These are phyloP conservation scores for Bombus haemorrhoidalis DNA, from an alignment of 1,140 invertebrate genomes.

Conservation along the genomic window DNA sequence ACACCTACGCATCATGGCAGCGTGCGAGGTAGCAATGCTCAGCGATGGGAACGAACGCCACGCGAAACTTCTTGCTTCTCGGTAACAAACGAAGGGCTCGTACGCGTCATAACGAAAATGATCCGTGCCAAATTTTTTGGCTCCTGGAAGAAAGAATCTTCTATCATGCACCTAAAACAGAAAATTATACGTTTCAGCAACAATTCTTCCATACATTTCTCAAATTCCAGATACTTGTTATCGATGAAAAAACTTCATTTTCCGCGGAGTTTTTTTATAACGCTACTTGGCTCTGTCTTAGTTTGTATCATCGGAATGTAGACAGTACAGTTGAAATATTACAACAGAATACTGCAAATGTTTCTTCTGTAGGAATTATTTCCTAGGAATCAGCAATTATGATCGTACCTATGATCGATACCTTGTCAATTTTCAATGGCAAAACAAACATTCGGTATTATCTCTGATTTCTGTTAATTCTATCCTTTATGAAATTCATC, in stretches of 20 bases:
- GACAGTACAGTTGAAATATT: background rate
- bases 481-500: background rate
- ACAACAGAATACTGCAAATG: background rate
- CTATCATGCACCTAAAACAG: too few species aligned
- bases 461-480: background rate
- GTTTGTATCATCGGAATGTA: too few species aligned
- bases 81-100: background rate
- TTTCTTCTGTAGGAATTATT: background rate
- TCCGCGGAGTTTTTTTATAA: too few species aligned
- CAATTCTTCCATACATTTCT: too few species aligned
- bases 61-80: background rate
- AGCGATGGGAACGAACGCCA: slow-evolving; percentile 59
- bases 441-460: background rate
- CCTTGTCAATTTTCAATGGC: background rate
- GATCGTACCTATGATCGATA: background rate
- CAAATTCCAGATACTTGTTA: too few species aligned
- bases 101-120: background rate
- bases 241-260: too few species aligned
- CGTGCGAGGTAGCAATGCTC: slow-evolving; percentile 62
- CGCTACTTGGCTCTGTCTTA: too few species aligned
- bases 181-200: too few species aligned
- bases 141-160: too few species aligned
- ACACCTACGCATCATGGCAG: slow-evolving; percentile 69
- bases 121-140: background rate
- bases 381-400: background rate